Base-by-base conservation (phyloP, 2,888 invertebrate species). In the Muschampia plurimacula region DNA sequence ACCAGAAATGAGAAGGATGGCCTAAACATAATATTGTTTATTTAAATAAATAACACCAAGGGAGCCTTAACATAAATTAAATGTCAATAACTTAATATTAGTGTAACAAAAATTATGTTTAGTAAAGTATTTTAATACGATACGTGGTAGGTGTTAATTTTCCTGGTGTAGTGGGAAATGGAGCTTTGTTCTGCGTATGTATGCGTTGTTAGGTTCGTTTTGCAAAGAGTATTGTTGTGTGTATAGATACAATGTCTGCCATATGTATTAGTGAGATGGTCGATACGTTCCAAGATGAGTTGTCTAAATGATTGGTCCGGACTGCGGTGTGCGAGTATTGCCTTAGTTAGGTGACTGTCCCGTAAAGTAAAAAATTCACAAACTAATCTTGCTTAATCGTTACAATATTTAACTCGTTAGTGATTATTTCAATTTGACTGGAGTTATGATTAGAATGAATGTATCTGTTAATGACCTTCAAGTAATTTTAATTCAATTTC, bases 301-400 rank as follows among this genome's bases (percentile, higher is more conserved):
- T 62, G 62, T 62, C 62, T 41, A 13, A 62, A 62, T 15, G 62
- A 41, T 62, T 62, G 62, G 15, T 52, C 15, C 41, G 68, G 67
- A 64, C 66, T 67, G 69, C 60, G 60, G 60, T 36, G 72, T 72
- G 67, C 73, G 73, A 71, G 74, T 62, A 36, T 69, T 28, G 39
- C 9, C 52, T 62, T 22, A 13, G 57, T 59, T 28, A 64, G 71
- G 55, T 67, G 65, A 67, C 72, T 69, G 66, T 72, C 84, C 84
- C 81, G 81, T 83, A 81, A 84, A 85, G 86, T 92, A 92, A 93
- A 89, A 90, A 85, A 90, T 93, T 93, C 93, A 94, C 93, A 92
- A 93, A 93, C 93, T 94, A 94, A 93, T 92, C 84, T 90, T 87
- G 92, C 92, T 93, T 93, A 89, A 86, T 88, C 86, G 91, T 92